Percentiles rank a stretch among this genome's conserved stretches.
Conservation (phyloP, 2,113 vertebrate species). For the Nothocercus nigrocapillus region DNA sequence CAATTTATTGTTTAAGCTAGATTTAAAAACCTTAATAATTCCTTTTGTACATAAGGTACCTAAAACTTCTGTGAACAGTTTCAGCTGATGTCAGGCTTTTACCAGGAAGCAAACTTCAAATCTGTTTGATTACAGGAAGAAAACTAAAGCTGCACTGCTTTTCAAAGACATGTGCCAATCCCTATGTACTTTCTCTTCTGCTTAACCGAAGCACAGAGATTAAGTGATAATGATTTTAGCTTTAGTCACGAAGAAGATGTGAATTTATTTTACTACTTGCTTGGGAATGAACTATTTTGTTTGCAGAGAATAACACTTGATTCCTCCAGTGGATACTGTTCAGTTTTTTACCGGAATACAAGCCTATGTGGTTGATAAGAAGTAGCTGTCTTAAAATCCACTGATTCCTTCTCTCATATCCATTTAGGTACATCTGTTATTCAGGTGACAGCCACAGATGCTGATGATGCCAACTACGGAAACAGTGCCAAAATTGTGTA, state of each 20-base stretch:
- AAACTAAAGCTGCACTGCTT: accelerated
- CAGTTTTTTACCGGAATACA: not conserved
- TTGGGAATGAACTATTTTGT: not conserved
- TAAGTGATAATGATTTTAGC: not conserved
- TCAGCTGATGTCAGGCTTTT: not conserved
- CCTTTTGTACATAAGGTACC: not conserved
- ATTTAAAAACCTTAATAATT: not conserved
- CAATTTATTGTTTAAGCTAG: not conserved
- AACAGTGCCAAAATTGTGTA: conserved; percentile 98
- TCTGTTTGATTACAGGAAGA: not conserved
- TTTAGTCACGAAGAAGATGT: not conserved
- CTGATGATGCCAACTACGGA: conserved; percentile 94
- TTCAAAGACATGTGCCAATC: not conserved
- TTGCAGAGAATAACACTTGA: not conserved
- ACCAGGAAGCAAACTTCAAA: not conserved
- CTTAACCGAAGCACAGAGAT: not conserved
- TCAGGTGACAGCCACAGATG: conserved; percentile 92
- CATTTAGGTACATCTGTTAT: conserved; percentile 91
- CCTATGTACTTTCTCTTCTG: accelerated
- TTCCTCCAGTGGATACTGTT: not conserved
- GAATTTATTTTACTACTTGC: not conserved
- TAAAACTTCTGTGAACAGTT: not conserved
- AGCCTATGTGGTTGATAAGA: not conserved
- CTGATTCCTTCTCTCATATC: conserved; percentile 7
- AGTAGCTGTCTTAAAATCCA: not conserved